Evolutionary conservation across 2,888 invertebrate genomes (phyloP).

Genomic region (Drosophila robusta): DNA sequence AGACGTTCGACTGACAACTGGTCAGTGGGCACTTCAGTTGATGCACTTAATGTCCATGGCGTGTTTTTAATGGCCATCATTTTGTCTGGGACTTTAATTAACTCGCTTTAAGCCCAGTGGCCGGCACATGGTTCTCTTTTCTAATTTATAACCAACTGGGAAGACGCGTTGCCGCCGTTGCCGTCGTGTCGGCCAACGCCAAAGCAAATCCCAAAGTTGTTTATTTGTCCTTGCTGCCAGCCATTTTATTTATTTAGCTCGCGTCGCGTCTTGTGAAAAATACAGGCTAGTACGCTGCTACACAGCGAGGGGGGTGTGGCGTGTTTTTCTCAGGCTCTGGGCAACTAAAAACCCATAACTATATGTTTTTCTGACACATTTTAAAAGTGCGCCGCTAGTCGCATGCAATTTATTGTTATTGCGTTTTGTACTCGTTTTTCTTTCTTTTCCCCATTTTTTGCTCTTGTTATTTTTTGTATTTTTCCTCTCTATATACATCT

Average conservation of each 20-base stretch:
- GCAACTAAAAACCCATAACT: slow-evolving; percentile 73
- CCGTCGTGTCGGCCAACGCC: slow-evolving; percentile 21
- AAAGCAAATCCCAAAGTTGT: slow-evolving; percentile 67
- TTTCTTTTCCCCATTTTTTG: slow-evolving; percentile 23
- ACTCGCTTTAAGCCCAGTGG: slow-evolving; percentile 63
- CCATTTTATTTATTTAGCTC: slow-evolving; percentile 63
- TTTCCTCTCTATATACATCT: background rate
- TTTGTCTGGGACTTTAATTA: slow-evolving; percentile 63
- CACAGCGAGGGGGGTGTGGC: slow-evolving; percentile 7
- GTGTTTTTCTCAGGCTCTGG: slow-evolving; percentile 28
- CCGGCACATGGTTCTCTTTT: slow-evolving; percentile 46
- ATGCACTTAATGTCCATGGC: slow-evolving; percentile 73
- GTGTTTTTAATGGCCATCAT: slow-evolving; percentile 70
- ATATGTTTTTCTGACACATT: slow-evolving; percentile 77
- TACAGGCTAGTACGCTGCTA: slow-evolving; percentile 7
- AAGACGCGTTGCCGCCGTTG: slow-evolving; percentile 29
- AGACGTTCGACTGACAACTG: slow-evolving; percentile 32
- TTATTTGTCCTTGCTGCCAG: slow-evolving; percentile 58
- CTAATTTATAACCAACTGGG: slow-evolving; percentile 60
- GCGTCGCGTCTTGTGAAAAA: slow-evolving; percentile 45
- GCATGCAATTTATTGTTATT: slow-evolving; percentile 75
- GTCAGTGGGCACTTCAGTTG: slow-evolving; percentile 43
- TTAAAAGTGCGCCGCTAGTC: slow-evolving; percentile 72
- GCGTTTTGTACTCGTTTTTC: slow-evolving; percentile 50
- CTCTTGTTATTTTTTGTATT: slow-evolving; percentile 3